Evolutionary conservation across 2,113 vertebrate species (phyloP), one percentile per base, ranked within the genome.

Genomic region (Platysteira castanea): DNA sequence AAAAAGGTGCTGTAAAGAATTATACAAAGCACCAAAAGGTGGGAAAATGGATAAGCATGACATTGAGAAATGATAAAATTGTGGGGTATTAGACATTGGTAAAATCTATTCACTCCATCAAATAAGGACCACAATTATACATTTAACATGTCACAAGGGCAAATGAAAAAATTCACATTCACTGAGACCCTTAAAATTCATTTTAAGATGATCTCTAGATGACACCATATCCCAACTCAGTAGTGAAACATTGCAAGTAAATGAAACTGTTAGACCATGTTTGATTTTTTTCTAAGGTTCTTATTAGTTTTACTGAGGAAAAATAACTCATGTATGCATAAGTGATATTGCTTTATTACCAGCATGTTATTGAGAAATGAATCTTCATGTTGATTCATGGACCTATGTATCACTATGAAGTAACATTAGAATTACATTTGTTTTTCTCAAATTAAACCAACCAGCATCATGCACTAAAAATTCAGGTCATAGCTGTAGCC

Each of bases 401-500:
- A n/a, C 18, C 11, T 39, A 56, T 27, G 67, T 16, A 70, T 35
- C 16, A 61, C 8, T 35, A 47, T 20, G 42, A 44, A 93, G 17
- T 47, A 49, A 52, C 84, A 63, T 35, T 84, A 94, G 85, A 92
- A 96, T 42, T 67, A 77, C 2, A 59, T 94, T 78, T 96, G 84
- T 87, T 92, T 95, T 91, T 94, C 74, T 94, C 84, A 80, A 94
- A 94, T 95, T 90, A 95, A 86, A 92, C 61, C 68, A 71, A 96
- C 84, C 12, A 79, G 41, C 77, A 96, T 95, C 95, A 89, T 92
- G 90, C 86, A 82, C 35, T 89, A 96, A 95, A 97, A 95, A 83
- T 97, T 96, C 64, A 93, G 64, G 65, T 97, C 84, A 96, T 90
- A 92, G 39, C 75, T 92, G 78, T 54, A 97, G 70, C 97, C 94